Evolutionary conservation across 2,113 vertebrate species (phyloP), one percentile per base, ranked within the genome.

Genomic region (Eubucco bourcierii): DNA sequence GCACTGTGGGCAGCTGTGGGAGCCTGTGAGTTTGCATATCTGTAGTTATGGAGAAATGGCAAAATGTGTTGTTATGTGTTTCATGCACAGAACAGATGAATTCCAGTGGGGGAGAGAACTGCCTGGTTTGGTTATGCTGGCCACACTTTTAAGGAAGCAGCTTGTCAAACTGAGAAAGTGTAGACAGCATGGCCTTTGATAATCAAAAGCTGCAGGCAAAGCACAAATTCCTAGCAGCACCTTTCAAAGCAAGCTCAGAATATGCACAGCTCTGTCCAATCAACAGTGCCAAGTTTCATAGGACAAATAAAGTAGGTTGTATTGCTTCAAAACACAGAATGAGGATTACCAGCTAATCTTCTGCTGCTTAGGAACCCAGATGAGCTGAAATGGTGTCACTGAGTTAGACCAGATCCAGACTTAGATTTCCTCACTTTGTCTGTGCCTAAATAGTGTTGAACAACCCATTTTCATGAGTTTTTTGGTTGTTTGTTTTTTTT

Each of bases 1-100:
- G 85, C 34, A 9, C 60, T 77, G 46, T 59, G 87, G 68, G 93
- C 84, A 91, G 87, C 92, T 95, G 85, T 91, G 87, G 60, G 90
- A 95, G 87, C 79, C 44, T 87, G 68, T 71, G 87, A 37, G 52
- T 93, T 93, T 88, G 82, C 56, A 91, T 60, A 93, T 41, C 79
- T 28, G 0, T 63, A 16, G 63, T 89, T 46, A 31, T 71, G 55
- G 24, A 63, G 59, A 52, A 82, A 44, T 15, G 5, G 68, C 74
- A 68, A 70, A 73, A 63, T 6, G 61, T 7, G 0, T 19, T 46
- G 71, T 50, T 50, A 34, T 1, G 1, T 27, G 34, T 80, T 87
- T 70, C 56, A 33, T 1, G 9, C 19, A 70, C 52, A 37, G 27
- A 33, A 59, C 46, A 39, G 37, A 63, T 2, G 31, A 84, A 29